phyloP scores from a whole-genome alignment of 2,113 vertebrate genomes.

The Grammomys surdaster region DNA sequence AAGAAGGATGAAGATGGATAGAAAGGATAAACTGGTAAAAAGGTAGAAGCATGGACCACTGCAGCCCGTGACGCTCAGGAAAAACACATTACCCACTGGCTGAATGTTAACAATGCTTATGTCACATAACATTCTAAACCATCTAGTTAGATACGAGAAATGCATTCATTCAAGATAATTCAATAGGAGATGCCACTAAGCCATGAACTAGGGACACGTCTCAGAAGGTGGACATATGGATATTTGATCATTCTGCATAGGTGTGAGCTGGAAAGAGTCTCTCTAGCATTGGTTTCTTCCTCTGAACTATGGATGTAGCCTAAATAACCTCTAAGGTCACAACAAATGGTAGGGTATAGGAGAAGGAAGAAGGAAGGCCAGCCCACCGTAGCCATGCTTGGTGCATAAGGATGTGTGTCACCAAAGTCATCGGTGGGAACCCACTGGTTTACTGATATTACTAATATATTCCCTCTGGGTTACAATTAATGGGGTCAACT shows the following conservation, averaged over 20 bases:
- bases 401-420: neutral
- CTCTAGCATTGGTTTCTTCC: neutral
- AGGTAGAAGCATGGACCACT: neutral
- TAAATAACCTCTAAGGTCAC: neutral
- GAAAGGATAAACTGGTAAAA: neutral
- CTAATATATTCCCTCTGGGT: constrained; percentile 57
- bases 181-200: no score
- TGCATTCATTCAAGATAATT: neutral
- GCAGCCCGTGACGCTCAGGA: neutral
- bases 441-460: constrained; percentile 48
- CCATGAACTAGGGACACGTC: neutral
- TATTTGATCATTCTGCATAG: neutral
- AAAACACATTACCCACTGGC: neutral
- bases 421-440: neutral
- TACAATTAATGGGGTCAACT: constrained; percentile 66
- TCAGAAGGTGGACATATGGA: neutral
- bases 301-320: neutral
- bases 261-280: neutral
- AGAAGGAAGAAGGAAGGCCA: neutral
- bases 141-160: neutral
- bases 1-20: rapidly evolving
- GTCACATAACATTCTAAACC: neutral
- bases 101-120: no score
- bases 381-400: rapidly evolving
- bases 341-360: rapidly evolving